These are phyloP conservation scores for Pterocles gutturalis DNA, from an alignment of 2,113 vertebrate genomes.

Conservation along the genomic window DNA sequence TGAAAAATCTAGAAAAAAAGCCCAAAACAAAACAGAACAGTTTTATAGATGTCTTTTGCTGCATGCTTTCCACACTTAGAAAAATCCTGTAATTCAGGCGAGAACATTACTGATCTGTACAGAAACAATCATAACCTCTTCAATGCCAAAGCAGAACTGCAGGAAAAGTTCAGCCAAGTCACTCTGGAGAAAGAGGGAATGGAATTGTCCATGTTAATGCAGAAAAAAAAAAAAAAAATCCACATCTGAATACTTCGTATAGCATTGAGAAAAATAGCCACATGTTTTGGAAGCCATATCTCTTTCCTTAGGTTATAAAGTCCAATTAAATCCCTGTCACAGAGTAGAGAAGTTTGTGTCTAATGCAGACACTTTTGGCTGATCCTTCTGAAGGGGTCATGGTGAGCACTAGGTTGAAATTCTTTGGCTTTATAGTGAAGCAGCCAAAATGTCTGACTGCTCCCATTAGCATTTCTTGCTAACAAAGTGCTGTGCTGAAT, in stretches of 20 bases:
- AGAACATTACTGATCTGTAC: not conserved
- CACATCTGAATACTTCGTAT: not conserved
- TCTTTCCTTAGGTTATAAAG: not conserved
- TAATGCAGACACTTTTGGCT: not conserved
- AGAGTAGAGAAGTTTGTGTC: not conserved
- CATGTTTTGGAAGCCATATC: conserved; percentile 4
- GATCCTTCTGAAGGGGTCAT: not conserved
- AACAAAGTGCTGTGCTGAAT: not conserved
- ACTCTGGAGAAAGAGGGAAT: not conserved
- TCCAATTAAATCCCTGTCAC: not conserved
- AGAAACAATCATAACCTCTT: not conserved
- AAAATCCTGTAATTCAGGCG: not conserved
- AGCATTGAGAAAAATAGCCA: not conserved
- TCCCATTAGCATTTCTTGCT: conserved; percentile 18
- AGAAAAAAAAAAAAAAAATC: not conserved
- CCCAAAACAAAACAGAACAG: not conserved
- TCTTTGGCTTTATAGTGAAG: not conserved
- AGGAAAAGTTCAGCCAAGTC: not conserved
- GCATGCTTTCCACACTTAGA: not conserved
- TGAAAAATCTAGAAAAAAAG: not conserved
- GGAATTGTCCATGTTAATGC: not conserved
- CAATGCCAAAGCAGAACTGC: not conserved
- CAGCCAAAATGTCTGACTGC: not conserved
- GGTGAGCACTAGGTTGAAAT: not conserved
- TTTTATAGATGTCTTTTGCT: not conserved